Base-by-base conservation (phyloP, 2,888 invertebrate genomes). In the Heliconius ismenius region DNA sequence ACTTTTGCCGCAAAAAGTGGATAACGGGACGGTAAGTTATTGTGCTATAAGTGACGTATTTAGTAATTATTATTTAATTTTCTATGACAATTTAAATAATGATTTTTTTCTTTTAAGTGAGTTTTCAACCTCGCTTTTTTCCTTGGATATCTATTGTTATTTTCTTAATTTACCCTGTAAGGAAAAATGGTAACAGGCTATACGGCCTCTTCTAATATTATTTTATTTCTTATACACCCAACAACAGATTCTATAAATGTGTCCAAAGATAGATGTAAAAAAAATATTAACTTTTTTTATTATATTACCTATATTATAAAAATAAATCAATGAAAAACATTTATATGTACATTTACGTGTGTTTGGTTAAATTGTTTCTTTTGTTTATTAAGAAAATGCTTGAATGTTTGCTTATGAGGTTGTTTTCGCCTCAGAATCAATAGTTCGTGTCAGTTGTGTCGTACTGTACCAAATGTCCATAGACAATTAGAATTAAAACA, bases 1-100 rank as follows among this genome's bases (percentile, higher is more conserved):
- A 65, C 65, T 39, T 39, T 39, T 67, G 65, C 65, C 65, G 65
- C 65, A 24, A 39, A 65, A 36, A 67, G 65, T 67, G 65, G 65
- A 67, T 39, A 24, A 67, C 39, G 67, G 67, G 39, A n/a, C 15
- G 67, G 67, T 67, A 43, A 67, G 67, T 67, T 24, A 24, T 39
- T 67, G 39, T 67, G 67, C 36, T 24, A 62, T n/a, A 13, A n/a
- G 13, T 21, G 65, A 36, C 21, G 60, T 62, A 49, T 49, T 49
- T 58, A 58, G 58, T 58, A 58, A 58, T 49, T 49, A 7, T 32
- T 24, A 43, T 67, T 32, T 21, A 11, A 67, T 67, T 67, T 39
- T 67, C 24, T n/a, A 13, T 13, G n/a, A 39, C 3, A 24, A 67
- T 24, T 39, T n/a, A 3, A 24, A n/a, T 2, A 39, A 4, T 36